These are phyloP conservation scores for Conops quadrifasciatus DNA, from an alignment of 2,888 invertebrate genomes.

Conservation along the genomic window DNA sequence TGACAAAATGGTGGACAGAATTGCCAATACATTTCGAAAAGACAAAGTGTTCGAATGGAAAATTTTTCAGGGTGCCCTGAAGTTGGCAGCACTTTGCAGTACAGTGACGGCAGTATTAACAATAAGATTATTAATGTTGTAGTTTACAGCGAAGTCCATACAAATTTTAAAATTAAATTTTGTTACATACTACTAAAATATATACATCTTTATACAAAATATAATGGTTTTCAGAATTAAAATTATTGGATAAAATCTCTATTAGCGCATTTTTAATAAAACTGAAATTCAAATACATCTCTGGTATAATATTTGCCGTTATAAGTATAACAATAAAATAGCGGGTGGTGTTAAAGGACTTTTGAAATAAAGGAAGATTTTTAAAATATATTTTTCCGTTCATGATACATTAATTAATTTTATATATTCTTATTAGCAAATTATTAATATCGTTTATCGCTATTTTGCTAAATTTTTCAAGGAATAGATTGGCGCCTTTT, in stretches of 20 bases:
- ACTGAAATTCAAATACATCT: no score
- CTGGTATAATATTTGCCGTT: no score
- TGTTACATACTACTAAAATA: background rate
- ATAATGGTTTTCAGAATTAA: no score
- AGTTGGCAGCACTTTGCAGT: slow-evolving; percentile 39
- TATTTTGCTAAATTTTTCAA: background rate
- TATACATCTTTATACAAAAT: background rate
- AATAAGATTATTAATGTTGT: background rate
- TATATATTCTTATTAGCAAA: no score
- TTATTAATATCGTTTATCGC: background rate
- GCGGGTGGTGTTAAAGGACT: no score
- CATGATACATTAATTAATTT: no score
- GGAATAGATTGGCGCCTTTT: background rate
- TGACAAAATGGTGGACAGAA: slow-evolving; percentile 55
- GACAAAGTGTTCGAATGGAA: background rate
- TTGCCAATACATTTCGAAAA: slow-evolving; percentile 39
- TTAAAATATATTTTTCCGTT: no score
- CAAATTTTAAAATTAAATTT: background rate
- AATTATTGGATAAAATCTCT: no score
- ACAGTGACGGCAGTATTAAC: slow-evolving; percentile 1
- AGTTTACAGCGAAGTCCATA: background rate
- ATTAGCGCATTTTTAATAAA: no score
- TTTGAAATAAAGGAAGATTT: no score
- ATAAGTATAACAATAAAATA: no score
- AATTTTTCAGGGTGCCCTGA: slow-evolving; percentile 12